Evolutionary conservation across 2,797 vertebrate genomes (phyloP).

Genomic region (Saxicola maurus): DNA sequence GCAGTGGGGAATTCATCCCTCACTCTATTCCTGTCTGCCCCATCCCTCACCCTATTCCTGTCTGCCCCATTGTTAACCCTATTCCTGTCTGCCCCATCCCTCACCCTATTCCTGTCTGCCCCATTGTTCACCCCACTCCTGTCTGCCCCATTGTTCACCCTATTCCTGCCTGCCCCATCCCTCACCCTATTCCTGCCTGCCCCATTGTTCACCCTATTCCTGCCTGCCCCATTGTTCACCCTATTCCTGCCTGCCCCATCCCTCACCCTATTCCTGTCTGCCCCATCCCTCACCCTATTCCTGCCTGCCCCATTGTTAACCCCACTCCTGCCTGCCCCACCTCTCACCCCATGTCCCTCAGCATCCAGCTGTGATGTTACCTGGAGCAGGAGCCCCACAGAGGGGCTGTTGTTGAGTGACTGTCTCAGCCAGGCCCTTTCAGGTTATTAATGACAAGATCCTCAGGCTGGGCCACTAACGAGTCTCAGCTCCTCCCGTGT

Average conservation of each 20-base stretch:
- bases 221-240: not conserved
- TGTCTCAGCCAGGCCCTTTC: conserved; percentile 12
- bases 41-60: not conserved
- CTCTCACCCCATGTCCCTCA: not conserved
- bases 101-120: not conserved
- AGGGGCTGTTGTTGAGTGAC: not conserved
- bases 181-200: not conserved
- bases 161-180: not conserved
- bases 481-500: conserved; percentile 62
- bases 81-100: not conserved
- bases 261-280: not conserved
- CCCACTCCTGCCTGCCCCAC: not conserved
- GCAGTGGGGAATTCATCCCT: not conserved
- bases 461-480: conserved; percentile 60
- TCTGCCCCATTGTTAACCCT: not conserved
- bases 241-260: not conserved
- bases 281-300: not conserved
- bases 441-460: conserved; percentile 67
- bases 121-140: not conserved
- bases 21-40: not conserved
- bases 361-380: not conserved
- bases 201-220: too few species aligned
- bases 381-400: not conserved
- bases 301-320: not conserved
- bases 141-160: not conserved